Conservation (phyloP, 1,140 invertebrate genomes). For the Leucophenga varia region DNA sequence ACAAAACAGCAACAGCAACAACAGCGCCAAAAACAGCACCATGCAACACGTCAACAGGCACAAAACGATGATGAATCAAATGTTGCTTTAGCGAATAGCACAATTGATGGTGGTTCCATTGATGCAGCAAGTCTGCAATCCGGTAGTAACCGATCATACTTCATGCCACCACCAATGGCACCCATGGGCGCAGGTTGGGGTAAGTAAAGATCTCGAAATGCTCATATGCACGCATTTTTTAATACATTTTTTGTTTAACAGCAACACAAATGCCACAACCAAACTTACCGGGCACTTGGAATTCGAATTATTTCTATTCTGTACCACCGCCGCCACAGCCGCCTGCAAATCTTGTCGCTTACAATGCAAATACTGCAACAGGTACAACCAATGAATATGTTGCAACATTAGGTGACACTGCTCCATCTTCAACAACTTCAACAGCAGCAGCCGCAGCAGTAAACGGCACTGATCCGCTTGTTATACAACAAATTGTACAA, state of each 20-base stretch:
- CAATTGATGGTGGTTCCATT: slow-evolving; percentile 38
- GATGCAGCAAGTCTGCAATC: slow-evolving; percentile 50
- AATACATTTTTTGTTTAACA: background rate
- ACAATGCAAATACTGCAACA: slow-evolving; percentile 31
- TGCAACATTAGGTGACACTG: slow-evolving; percentile 9
- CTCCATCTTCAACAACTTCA: slow-evolving; percentile 11
- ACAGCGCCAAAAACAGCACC: too few relatives aligned
- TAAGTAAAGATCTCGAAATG: too few relatives aligned
- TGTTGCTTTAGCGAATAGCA: slow-evolving; percentile 8
- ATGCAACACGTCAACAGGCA: too few relatives aligned
- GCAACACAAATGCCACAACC: slow-evolving; percentile 3
- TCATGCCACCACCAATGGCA: slow-evolving; percentile 50
- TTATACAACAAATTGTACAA: slow-evolving; percentile 61
- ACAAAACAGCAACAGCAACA: slow-evolving; percentile 5
- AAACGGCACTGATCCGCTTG: slow-evolving; percentile 55
- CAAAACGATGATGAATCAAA: slow-evolving; percentile 40
- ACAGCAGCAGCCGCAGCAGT: slow-evolving; percentile 28
- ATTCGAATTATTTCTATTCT: background rate
- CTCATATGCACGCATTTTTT: too few relatives aligned
- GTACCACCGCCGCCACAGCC: slow-evolving; percentile 6
- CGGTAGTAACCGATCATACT: slow-evolving; percentile 46
- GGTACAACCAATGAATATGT: slow-evolving; percentile 25
- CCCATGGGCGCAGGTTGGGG: slow-evolving; percentile 42
- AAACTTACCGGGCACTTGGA: background rate
- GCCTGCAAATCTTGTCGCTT: slow-evolving; percentile 19